Percentiles rank a stretch among this genome's conserved stretches.
Conservation (phyloP, 2,888 invertebrate genomes). For the Zeuzera pyrina region DNA sequence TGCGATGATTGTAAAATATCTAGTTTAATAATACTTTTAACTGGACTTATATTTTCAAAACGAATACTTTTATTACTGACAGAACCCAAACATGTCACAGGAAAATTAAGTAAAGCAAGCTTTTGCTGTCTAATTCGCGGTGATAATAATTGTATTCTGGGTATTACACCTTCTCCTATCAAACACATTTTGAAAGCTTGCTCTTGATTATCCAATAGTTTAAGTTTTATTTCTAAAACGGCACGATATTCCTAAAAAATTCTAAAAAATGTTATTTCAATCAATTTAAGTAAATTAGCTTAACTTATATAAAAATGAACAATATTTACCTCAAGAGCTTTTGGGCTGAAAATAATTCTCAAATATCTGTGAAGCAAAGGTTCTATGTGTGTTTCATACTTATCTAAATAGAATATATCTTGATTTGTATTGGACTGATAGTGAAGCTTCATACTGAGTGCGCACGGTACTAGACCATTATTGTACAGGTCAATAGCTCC, state of each 20-base stretch:
- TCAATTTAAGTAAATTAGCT: not conserved
- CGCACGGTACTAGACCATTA: slow-evolving; percentile 56
- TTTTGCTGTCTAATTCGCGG: slow-evolving; percentile 36
- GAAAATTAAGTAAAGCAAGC: slow-evolving; percentile 36
- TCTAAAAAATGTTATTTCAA: not conserved
- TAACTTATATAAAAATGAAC: not conserved
- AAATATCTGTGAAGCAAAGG: slow-evolving; percentile 53
- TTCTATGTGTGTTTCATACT: slow-evolving; percentile 53
- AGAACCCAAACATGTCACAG: slow-evolving; percentile 58
- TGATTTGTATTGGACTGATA: slow-evolving; percentile 44
- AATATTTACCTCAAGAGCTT: slow-evolving; percentile 39
- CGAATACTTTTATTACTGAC: slow-evolving; percentile 34
- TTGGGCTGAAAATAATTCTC: slow-evolving; percentile 53
- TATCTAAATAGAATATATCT: slow-evolving; percentile 52
- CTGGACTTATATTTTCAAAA: slow-evolving; percentile 48
- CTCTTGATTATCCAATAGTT: slow-evolving; percentile 47
- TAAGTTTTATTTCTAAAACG: slow-evolving; percentile 53
- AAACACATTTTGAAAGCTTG: slow-evolving; percentile 55
- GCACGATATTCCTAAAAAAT: slow-evolving; percentile 54
- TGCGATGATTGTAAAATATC: slow-evolving; percentile 27
- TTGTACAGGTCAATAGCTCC: slow-evolving; percentile 55
- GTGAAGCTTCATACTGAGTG: slow-evolving; percentile 45
- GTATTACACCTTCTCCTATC: slow-evolving; percentile 60
- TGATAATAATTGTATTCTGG: slow-evolving; percentile 41
- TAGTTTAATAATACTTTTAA: slow-evolving; percentile 34